Percentiles rank a stretch among this genome's conserved stretches.
Evolutionary conservation across 2,888 invertebrate species (phyloP).

Genomic region (Plebejus anna): DNA sequence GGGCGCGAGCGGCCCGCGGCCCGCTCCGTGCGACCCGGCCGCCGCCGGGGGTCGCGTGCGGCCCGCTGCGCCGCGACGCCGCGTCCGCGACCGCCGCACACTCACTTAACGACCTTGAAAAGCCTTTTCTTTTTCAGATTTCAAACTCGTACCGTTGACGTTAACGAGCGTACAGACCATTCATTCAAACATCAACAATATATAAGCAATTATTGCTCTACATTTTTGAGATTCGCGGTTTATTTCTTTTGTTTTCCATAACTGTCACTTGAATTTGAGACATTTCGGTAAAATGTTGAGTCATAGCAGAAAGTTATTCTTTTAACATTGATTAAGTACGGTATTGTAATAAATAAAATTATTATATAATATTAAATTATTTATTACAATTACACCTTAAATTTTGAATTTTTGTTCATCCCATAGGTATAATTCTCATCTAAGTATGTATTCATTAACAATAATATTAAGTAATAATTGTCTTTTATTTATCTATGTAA

Average conservation of each 20-base stretch:
- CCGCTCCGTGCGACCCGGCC: conserved; percentile 44
- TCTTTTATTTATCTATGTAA: too few relatives aligned
- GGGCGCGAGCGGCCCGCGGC: conserved; percentile 64
- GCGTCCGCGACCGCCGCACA: conserved; percentile 55
- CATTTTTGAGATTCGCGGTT: neutral
- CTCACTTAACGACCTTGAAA: conserved; percentile 63
- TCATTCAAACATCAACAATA: neutral
- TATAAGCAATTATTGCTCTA: neutral
- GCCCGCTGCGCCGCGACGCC: conserved; percentile 40
- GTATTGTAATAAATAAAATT: too few relatives aligned
- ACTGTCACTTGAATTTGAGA: neutral
- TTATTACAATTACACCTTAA: neutral
- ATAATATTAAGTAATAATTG: too few relatives aligned
- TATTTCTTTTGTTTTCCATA: neutral
- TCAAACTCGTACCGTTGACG: conserved; percentile 3
- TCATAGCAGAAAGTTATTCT: neutral
- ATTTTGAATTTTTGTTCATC: neutral
- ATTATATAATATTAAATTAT: neutral
- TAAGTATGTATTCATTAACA: too few relatives aligned
- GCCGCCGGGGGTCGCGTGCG: conserved; percentile 35
- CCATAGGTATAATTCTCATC: too few relatives aligned
- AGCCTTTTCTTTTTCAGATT: conserved; percentile 54
- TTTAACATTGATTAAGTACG: neutral
- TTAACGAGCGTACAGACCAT: neutral
- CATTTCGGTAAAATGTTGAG: neutral